Percentiles rank a stretch among this genome's conserved stretches.
Evolutionary conservation across 2,113 vertebrate species (phyloP).

Genomic region (Marcusenius ussheri): DNA sequence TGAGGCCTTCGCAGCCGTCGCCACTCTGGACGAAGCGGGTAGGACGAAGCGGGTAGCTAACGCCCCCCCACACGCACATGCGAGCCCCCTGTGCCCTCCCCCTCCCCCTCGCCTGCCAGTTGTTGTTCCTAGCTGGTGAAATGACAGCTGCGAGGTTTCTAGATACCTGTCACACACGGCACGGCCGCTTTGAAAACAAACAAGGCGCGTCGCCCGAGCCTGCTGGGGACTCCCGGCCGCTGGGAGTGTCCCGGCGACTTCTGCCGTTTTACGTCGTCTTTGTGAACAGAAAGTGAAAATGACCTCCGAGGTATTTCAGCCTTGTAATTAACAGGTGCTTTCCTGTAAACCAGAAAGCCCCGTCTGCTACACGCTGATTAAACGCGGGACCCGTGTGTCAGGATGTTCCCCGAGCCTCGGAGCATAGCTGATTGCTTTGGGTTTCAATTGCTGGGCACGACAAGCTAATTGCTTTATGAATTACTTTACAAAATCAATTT

Average conservation of each 20-base stretch:
- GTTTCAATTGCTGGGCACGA: background rate
- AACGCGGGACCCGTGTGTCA: background rate
- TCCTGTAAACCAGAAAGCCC: background rate
- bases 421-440: background rate
- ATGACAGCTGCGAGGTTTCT: background rate
- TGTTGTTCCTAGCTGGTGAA: background rate
- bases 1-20: constrained; percentile 74
- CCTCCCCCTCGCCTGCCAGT: background rate
- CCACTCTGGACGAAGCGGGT: constrained; percentile 59
- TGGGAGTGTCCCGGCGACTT: background rate
- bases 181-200: background rate
- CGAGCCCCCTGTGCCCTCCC: background rate
- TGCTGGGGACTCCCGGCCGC: background rate
- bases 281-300: constrained; percentile 73
- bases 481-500: background rate
- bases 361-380: background rate
- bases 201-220: background rate
- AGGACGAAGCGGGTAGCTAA: constrained; percentile 10
- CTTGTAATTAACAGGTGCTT: constrained; percentile 1
- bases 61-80: background rate
- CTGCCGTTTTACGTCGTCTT: background rate
- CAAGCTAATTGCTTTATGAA: background rate
- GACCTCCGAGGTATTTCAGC: constrained; percentile 46
- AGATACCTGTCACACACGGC: background rate
- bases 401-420: background rate